phyloP scores from a whole-genome alignment of 2,113 vertebrate genomes.

The Zosterops borbonicus region DNA sequence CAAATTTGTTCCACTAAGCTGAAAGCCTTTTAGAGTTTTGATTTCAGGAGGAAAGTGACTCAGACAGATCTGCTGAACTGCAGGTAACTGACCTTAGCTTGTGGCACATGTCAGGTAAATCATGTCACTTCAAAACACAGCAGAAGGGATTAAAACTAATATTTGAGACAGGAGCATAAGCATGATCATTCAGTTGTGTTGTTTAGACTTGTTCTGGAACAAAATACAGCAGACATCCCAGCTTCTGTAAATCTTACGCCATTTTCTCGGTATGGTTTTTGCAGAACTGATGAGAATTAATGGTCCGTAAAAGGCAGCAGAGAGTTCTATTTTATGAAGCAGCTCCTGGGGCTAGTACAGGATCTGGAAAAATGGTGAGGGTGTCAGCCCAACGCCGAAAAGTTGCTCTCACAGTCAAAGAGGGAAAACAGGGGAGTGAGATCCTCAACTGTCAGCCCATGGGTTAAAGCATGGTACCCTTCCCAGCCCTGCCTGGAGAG shows the following conservation, averaged over 20 bases:
- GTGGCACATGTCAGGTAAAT: not conserved
- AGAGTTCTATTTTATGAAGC: not conserved
- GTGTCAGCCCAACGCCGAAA: not conserved
- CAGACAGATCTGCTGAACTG: not conserved
- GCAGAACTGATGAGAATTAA: not conserved
- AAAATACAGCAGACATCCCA: not conserved
- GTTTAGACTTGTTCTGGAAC: not conserved
- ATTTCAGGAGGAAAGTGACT: not conserved
- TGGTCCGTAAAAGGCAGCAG: not conserved
- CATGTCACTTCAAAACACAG: not conserved
- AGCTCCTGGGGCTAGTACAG: not conserved
- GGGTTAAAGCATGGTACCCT: not conserved
- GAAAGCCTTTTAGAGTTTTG: not conserved
- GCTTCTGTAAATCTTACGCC: not conserved
- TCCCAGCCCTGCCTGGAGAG: not conserved
- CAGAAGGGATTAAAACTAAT: not conserved
- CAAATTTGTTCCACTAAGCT: not conserved
- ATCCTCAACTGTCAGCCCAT: not conserved
- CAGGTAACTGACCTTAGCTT: not conserved
- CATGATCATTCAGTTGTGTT: not conserved
- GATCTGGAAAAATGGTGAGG: not conserved
- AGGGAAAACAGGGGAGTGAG: not conserved
- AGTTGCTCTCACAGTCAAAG: not conserved
- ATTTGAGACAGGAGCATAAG: not conserved
- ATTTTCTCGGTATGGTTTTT: not conserved